A percentile compares a stretch with the other conserved stretches of the same genome.
Evolutionary conservation across 1,140 invertebrate species (phyloP).

Genomic region (Drosophila pandora): DNA sequence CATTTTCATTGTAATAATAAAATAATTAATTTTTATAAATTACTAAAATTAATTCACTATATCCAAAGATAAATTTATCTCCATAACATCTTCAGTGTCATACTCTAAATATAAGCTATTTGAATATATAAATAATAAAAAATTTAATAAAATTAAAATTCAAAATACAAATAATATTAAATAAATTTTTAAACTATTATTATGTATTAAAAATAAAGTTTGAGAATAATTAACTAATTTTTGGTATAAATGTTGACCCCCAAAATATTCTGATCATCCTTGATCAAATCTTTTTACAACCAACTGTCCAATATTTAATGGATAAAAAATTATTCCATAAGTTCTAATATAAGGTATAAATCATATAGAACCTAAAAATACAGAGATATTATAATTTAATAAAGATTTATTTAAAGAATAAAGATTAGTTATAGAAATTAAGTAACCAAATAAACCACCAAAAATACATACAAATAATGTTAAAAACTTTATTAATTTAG

Average conservation of each 20-base stretch:
- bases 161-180: constrained; percentile 84
- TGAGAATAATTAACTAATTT: constrained; percentile 59
- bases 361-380: constrained; percentile 82
- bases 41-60: constrained; percentile 68
- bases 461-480: constrained; percentile 83
- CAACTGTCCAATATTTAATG: constrained; percentile 46
- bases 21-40: constrained; percentile 83
- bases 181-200: constrained; percentile 84
- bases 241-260: constrained; percentile 78
- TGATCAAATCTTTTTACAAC: constrained; percentile 83
- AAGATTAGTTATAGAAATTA: constrained; percentile 82
- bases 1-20: constrained; percentile 86
- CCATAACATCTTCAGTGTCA: constrained; percentile 86
- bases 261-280: constrained; percentile 84
- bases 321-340: constrained; percentile 56
- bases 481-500: constrained; percentile 83
- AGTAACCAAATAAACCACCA: constrained; percentile 78
- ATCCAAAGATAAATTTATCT: constrained; percentile 77
- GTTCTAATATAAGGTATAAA: constrained; percentile 84
- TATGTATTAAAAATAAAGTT: constrained; percentile 64
- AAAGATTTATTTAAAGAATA: constrained; percentile 82
- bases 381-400: constrained; percentile 77
- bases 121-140: constrained; percentile 84
- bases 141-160: constrained; percentile 82
- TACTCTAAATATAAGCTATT: constrained; percentile 86